Evolutionary conservation across 2,888 invertebrate genomes (phyloP), one percentile per base, ranked within the genome.

Genomic region (Leptothorax acervorum): DNA sequence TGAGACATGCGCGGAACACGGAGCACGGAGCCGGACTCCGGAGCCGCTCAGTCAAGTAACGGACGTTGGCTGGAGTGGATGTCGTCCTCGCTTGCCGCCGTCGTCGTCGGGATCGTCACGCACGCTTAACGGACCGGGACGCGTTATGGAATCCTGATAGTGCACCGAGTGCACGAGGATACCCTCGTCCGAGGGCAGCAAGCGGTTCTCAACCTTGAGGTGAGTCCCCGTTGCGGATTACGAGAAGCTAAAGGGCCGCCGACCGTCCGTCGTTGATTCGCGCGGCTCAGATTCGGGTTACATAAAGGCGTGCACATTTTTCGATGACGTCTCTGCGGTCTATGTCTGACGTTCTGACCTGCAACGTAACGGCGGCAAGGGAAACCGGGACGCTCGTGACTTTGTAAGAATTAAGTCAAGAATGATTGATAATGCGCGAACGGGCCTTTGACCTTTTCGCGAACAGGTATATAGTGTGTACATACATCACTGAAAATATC

Each of bases 1-100:
- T 92, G 88, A 90, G 87, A 90, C 87, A 89, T 89, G 86, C 81
- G 82, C 68, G 66, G 48, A 31, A 6, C 42, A 35, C 23, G 23
- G 23, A 23, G 23, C 23, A 23, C 23, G 23, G 23, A 23, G 23
- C 23, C 23, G 23, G 23, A 23, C 23, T n/a, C 23, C 23, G 23
- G 23, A 23, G 23, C 23, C 23, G 23, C 11, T 39, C 75, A 87
- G 87, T 88, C 81, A 31, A 83, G 85, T 73, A 78, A 88, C 83
- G 74, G 82, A 65, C 71, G 79, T 83, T 60, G 76, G 42, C 6
- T 63, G n/a, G 79, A 76, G 63, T 79, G 86, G 85, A 66, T 39
- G 87, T 62, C 3, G 1, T 11, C n/a, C n/a, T 23, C 11, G 1
- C 18, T 51, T 2, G 15, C 28, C 39, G 15, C 15, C 35, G 18